These are phyloP conservation scores for Venustoraphidia nigricollis DNA, from an alignment of 2,888 invertebrate species.

Conservation along the genomic window DNA sequence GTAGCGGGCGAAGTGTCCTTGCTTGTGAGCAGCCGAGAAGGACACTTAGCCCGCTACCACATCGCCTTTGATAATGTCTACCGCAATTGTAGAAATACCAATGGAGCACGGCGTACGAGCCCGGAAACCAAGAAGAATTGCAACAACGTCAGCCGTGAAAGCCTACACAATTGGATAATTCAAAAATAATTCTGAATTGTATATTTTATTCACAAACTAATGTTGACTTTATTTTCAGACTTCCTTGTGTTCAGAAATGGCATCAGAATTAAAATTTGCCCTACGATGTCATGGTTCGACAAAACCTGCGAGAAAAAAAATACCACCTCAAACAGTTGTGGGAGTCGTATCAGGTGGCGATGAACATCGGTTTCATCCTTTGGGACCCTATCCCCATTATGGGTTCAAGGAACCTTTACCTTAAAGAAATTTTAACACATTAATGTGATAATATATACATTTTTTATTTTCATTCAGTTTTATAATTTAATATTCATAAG, in stretches of 20 bases:
- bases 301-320: constrained; percentile 30
- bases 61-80: too few species aligned
- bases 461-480: neutral
- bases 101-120: too few species aligned
- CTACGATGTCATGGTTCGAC: constrained; percentile 47
- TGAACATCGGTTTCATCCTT: constrained; percentile 26
- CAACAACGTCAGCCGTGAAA: too few species aligned
- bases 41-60: too few species aligned
- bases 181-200: too few species aligned
- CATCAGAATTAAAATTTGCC: constrained; percentile 52
- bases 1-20: too few species aligned
- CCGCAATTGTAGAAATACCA: too few species aligned
- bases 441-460: neutral
- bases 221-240: constrained; percentile 31
- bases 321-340: constrained; percentile 15
- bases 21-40: too few species aligned
- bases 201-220: neutral
- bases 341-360: constrained; percentile 18
- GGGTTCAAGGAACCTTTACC: constrained; percentile 36
- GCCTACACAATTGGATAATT: too few species aligned
- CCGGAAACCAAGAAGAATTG: too few species aligned
- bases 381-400: constrained; percentile 46
- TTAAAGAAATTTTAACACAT: constrained; percentile 13
- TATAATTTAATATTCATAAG: too few species aligned
- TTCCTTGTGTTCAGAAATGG: constrained; percentile 58